Evolutionary conservation across 2,113 vertebrate genomes (phyloP), one percentile per base, ranked within the genome.

Genomic region (Delphinus delphis): DNA sequence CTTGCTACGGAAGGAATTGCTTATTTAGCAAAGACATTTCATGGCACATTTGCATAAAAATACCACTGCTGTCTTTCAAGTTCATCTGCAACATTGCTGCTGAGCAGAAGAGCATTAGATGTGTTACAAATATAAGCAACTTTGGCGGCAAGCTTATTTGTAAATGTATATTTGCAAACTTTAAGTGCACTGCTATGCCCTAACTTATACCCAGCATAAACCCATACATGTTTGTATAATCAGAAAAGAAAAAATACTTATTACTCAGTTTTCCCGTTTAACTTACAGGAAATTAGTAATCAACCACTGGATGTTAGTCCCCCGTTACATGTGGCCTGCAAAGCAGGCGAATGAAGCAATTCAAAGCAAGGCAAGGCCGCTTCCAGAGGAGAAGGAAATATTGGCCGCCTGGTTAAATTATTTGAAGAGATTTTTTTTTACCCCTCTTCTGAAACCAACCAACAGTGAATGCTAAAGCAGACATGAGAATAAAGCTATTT

Each of bases 11-110:
- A 98, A 97, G 96, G 93, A 96, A 97, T 81, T 96, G 83, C 96
- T 98, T 98, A 91, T 98, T 98, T 98, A 90, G 93, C 89, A 96
- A 97, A 98, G 96, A 87, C 2, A 90, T 97, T 98, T 98, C 97
- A 95, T 65, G 87, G 58, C 17, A 4, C 82, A 98, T 98, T 98
- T 98, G 91, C 97, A 98, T 98, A 97, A 98, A 98, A 98, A 98
- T 95, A 98, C 95, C 96, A 90, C 88, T 97, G 94, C 93, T 98
- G 95, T 95, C 96, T 98, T 98, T 98, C 97, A 97, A 97, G 83
- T 98, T 98, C 97, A 98, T 90, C 77, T 74, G 60, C 96, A 98
- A 84, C 33, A 89, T 68, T 73, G 92, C 68, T 77, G 74, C 93
- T 85, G 47, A 96, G 65, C 60, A 92, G 97, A 98, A 98, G 88